These are phyloP conservation scores for Aethes cnicana DNA, from an alignment of 2,888 invertebrate species.

Conservation along the genomic window DNA sequence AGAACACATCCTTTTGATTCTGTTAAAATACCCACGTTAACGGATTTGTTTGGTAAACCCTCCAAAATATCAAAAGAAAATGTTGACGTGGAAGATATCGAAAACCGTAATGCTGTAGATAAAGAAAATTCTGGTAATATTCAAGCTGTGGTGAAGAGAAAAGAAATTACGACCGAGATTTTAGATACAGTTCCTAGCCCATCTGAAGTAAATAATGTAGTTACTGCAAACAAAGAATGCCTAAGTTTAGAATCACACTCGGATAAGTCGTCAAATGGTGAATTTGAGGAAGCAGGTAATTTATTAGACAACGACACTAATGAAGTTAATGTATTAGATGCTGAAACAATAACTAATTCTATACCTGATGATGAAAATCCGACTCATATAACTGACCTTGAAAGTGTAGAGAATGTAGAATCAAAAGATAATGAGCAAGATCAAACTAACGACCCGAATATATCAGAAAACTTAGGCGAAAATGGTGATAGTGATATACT, in stretches of 20 bases:
- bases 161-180: conserved; percentile 33
- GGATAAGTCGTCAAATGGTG: conserved; percentile 1
- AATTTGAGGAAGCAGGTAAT: background rate
- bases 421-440: background rate
- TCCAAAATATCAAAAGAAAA: too few species aligned
- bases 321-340: background rate
- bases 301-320: conserved; percentile 1
- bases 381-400: background rate
- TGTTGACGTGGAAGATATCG: background rate
- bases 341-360: background rate
- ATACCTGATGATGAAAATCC: background rate
- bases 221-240: background rate
- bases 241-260: conserved; percentile 7
- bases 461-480: conserved; percentile 7
- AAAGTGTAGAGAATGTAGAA: background rate
- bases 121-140: background rate
- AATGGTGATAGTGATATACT: conserved; percentile 11
- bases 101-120: background rate
- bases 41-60: conserved; percentile 7
- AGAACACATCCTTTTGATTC: background rate
- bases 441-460: conserved; percentile 21
- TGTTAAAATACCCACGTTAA: background rate
- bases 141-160: conserved; percentile 11
- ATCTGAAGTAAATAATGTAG: conserved; percentile 28
- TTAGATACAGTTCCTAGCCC: conserved; percentile 37